Base-by-base conservation (phyloP, 2,113 vertebrate genomes). In the Pluvianellus socialis region DNA sequence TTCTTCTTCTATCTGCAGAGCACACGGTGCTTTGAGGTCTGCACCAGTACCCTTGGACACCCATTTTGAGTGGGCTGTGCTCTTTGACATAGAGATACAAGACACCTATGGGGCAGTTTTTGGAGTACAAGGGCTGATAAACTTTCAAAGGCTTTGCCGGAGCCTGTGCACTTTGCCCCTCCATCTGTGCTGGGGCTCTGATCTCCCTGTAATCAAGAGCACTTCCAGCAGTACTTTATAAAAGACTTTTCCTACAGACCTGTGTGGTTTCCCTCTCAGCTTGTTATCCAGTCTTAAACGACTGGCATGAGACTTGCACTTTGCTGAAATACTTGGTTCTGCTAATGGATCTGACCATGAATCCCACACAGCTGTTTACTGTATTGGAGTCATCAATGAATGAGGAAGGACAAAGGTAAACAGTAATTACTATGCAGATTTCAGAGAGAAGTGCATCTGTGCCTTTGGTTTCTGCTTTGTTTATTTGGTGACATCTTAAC, bases 361-460 rank as follows among this genome's bases (percentile, higher is more conserved):
- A 90, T 89, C 71, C 94, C 88, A 35, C 82, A 8, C 65, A 66
- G 92, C 90, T 96, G 77, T 28, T 88, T 59, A 40, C 91, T 65
- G 26, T 97, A 63, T 2, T 70, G 79, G 87, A 94, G 90, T 59
- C 95, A 62, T 73, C 95, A 56, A 20, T 26, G 74, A 23, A 61
- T 53, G 93, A 79, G 89, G 55, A 83, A 82, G 77, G 74, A 85
- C 0, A 38, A 38, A 38, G 23, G 92, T 77, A 97, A 97, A 97
- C 42, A 96, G 28, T 74, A 79, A 97, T 98, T 98, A 96, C 97
- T 77, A 97, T 97, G 97, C 96, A 98, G 97, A 98, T 98, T 98
- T 94, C 95, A 96, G 91, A 97, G 96, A 70, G 94, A 96, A 86
- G 91, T 94, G 85, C 96, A 95, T 92, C 96, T 96, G 65, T 56